Conservation (phyloP, 2,797 vertebrate genomes). For the Synanceia verrucosa region DNA sequence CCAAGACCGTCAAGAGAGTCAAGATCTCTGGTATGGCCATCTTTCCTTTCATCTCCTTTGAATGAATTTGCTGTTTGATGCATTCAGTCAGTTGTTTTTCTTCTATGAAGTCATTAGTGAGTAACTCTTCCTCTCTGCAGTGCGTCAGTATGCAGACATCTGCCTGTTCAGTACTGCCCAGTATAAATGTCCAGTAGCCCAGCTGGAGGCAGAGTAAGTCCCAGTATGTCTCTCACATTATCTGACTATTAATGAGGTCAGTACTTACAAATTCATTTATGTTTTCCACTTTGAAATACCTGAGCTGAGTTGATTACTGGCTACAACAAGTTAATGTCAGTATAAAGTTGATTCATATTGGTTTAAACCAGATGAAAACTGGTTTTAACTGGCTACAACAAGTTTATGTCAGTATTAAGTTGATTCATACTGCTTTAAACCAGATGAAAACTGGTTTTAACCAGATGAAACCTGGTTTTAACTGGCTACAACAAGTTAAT, state of each 20-base stretch:
- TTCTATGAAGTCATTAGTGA: not conserved
- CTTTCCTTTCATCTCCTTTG: not conserved
- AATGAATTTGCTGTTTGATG: too few species aligned
- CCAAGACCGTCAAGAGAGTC: slow-evolving; percentile 97
- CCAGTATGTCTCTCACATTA: not conserved
- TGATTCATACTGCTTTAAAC: not conserved
- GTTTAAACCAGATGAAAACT: not conserved
- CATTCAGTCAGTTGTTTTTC: too few species aligned
- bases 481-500: too few species aligned
- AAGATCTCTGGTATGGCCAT: slow-evolving; percentile 91
- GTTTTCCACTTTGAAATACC: not conserved
- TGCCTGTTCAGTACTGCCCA: slow-evolving; percentile 98
- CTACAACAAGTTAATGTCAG: not conserved
- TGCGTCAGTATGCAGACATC: slow-evolving; percentile 96
- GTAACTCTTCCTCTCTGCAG: slow-evolving; percentile 66
- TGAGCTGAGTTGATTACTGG: not conserved
- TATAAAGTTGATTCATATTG: not conserved
- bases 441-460: not conserved
- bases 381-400: not conserved
- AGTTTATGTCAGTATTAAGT: not conserved
- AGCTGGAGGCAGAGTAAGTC: slow-evolving; percentile 95
- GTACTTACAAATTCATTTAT: not conserved
- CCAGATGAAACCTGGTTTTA: not conserved
- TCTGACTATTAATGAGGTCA: not conserved
- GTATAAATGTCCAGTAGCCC: slow-evolving; percentile 96